Evolutionary conservation across 2,797 vertebrate species (phyloP), one percentile per base, ranked within the genome.

Genomic region (Leucoraja ocellata): DNA sequence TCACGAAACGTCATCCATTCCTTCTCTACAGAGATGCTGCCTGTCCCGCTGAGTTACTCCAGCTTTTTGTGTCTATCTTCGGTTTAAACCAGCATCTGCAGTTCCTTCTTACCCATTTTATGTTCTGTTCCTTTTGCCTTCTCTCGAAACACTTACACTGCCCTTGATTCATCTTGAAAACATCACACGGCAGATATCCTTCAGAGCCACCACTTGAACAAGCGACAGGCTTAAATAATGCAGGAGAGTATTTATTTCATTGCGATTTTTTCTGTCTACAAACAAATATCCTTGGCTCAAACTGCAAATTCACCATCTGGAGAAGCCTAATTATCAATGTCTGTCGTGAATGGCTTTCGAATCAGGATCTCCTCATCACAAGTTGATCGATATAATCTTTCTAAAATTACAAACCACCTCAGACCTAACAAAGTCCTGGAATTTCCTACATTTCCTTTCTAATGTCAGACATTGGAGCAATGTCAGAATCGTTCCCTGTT

Each of bases 241-340:
- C 61, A 65, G 61, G 58, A 65, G 63, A 16, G 61, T 18, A 68
- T 68, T 36, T 88, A 68, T 88, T 65, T 65, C 61, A 65, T 32
- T 65, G 84, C 28, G 46, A 88, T 61, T 63, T n/a, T 28, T 65
- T 65, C 61, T 65, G 28, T 65, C 84, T 65, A 7, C 84, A 61
- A 13, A 65, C 83, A 63, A 28, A 63, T 86, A 86, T 86, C 58
- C 84, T 88, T 88, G 84, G 84, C 61, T 65, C 63, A 65, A n/a
- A 65, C 1, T 9, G 25, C 14, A 88, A 18, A 36, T 65, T 88
- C 61, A 36, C n/a, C 84, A 65, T 65, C 84, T 88, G 84, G 84
- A 65, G 84, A 88, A 88, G n/a, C 61, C 6, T 36, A 18, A 65
- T n/a, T 65, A 88, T 88, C 84, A 65, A 1, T 88, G n/a, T 65